Evolutionary conservation across 2,888 invertebrate species (phyloP).

Genomic region (Xiphydria camelus): DNA sequence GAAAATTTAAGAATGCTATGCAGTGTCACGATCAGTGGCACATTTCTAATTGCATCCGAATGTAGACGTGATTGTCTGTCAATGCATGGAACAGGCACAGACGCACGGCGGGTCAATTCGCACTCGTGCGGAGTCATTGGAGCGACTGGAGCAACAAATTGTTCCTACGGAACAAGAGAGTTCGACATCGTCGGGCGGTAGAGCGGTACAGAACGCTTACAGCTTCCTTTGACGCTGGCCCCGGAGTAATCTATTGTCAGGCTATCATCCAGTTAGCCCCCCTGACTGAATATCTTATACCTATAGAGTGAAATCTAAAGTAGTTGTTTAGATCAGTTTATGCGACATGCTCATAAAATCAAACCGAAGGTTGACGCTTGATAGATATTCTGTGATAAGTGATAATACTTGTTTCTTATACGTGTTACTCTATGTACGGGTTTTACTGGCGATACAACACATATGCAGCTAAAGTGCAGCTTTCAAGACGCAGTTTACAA

Average conservation of each 20-base stretch:
- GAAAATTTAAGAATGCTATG: constrained; percentile 33
- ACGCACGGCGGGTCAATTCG: constrained; percentile 82
- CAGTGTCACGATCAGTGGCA: neutral
- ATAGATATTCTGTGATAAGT: neutral
- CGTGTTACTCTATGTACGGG: too few relatives aligned
- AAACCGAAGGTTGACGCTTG: neutral
- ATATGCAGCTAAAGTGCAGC: too few relatives aligned
- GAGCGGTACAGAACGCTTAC: constrained; percentile 69
- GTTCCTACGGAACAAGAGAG: constrained; percentile 42
- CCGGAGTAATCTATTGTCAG: constrained; percentile 41
- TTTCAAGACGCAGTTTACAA: too few relatives aligned
- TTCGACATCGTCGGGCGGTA: constrained; percentile 49
- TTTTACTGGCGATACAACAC: too few relatives aligned
- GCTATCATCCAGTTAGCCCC: constrained; percentile 45
- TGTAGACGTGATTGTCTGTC: neutral
- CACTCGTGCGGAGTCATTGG: constrained; percentile 76
- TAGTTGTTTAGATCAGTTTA: neutral
- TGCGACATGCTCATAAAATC: neutral
- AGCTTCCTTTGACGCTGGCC: constrained; percentile 64
- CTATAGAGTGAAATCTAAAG: neutral
- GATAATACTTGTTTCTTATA: constrained; percentile 1
- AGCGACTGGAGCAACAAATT: constrained; percentile 65
- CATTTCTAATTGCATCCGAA: too few relatives aligned
- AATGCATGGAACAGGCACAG: constrained; percentile 61
- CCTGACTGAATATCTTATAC: constrained; percentile 36